Percentiles rank a stretch among this genome's conserved stretches.
phyloP scores from a whole-genome alignment of 2,888 invertebrate species.

The Melikaiella ostensackeni region DNA sequence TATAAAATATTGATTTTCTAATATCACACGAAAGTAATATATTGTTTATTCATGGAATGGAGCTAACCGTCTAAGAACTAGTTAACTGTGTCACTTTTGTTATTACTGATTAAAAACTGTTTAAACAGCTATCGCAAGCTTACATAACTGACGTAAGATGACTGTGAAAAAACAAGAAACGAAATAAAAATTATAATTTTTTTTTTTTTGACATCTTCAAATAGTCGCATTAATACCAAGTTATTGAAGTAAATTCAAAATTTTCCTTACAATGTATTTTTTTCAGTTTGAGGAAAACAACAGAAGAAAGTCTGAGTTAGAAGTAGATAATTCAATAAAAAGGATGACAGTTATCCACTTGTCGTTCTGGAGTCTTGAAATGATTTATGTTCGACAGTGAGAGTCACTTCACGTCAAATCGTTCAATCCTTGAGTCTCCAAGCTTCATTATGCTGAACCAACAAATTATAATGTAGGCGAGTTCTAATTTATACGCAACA shows the following conservation, averaged over 20 bases:
- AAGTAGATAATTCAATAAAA: constrained; percentile 10
- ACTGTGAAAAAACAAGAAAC: neutral
- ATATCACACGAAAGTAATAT: neutral
- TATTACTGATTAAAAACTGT: constrained; percentile 3
- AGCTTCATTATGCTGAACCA: constrained; percentile 26
- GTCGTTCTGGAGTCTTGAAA: constrained; percentile 4
- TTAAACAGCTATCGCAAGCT: neutral
- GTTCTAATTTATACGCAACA: constrained; percentile 7
- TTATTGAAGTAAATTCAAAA: neutral
- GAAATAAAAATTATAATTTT: neutral
- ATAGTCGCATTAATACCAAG: neutral
- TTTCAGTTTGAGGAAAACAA: neutral
- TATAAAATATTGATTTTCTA: neutral
- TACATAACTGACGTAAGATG: neutral
- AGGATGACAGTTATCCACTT: neutral
- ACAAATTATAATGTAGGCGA: neutral
- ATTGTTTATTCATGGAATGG: too few species aligned
- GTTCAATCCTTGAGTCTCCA: neutral
- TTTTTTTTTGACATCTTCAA: neutral
- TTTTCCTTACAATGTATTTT: neutral
- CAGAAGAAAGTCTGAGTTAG: neutral
- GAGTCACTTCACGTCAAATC: constrained; percentile 19
- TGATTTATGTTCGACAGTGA: constrained; percentile 25
- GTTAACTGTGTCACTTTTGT: neutral
- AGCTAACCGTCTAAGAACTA: too few species aligned